Evolutionary conservation across 2,888 invertebrate genomes (phyloP).

Genomic region (Lasioglossum villosulum): DNA sequence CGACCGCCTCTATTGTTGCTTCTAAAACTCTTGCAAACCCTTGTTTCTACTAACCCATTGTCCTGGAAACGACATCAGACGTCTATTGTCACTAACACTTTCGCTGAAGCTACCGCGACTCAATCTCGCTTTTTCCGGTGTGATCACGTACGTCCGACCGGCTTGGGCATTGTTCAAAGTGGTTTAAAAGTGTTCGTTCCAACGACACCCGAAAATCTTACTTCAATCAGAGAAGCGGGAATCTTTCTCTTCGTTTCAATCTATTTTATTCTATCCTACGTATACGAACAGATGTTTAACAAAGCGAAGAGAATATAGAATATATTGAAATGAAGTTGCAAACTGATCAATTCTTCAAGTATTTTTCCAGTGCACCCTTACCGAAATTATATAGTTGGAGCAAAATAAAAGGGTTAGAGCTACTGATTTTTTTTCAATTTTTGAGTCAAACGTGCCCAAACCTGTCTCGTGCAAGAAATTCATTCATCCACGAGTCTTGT

Average conservation of each 20-base stretch:
- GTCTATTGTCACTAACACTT: constrained; percentile 45
- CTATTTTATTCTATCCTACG: neutral
- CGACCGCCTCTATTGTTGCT: constrained; percentile 68
- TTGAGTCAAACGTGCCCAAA: neutral
- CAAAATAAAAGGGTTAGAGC: neutral
- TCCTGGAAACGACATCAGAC: constrained; percentile 42
- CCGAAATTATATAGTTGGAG: neutral
- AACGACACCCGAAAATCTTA: neutral
- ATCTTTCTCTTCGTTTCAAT: neutral
- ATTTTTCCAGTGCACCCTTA: neutral
- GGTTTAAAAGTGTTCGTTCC: neutral
- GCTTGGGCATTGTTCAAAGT: neutral
- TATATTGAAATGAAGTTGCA: neutral
- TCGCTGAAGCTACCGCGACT: constrained; percentile 23
- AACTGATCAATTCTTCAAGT: neutral
- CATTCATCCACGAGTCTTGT: neutral
- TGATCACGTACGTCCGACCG: constrained; percentile 5
- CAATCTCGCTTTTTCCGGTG: constrained; percentile 23
- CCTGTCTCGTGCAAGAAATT: neutral
- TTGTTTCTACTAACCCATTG: constrained; percentile 71
- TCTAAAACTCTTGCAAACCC: constrained; percentile 71
- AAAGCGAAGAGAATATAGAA: neutral
- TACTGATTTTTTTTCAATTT: neutral
- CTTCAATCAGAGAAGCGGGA: neutral
- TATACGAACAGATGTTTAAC: too few species aligned